Base-by-base conservation (phyloP, 2,113 vertebrate species). In the Osmerus eperlanus region DNA sequence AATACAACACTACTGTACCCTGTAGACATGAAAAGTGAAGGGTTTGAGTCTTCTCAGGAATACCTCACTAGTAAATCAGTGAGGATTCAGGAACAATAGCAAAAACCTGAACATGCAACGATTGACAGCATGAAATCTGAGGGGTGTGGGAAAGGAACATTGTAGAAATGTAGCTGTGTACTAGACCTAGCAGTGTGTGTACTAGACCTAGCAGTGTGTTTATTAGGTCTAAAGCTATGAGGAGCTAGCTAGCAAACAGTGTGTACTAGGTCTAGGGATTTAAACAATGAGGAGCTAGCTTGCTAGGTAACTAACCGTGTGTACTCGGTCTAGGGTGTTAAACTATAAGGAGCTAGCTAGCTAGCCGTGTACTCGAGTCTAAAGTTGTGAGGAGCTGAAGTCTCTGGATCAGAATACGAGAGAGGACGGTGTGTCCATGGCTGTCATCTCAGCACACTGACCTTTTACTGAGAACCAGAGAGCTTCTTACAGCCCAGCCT, bases 371-470 rank as follows among this genome's bases (percentile, higher is more conserved):
- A 36, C 32, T 36, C 5, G 4, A 36, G 32, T 36, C 4, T 36
- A 7, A 36, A 36, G 32, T 7, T 36, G 32, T 36, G 32, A 36
- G 4, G 32, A 36, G 32, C 1, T 7, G 7, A 7, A 1, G 7
- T 36, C 4, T 36, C 6, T 36, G 5, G 32, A 7, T 36, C 32
- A 36, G 32, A 3, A 36, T 36, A 36, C 0, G 5, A 5, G 3
- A 36, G 32, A 15, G 9, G 32, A n/a, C 51, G 36, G 3, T 19
- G 13, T 15, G 3, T 66, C 63, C 62, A 78, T 28, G 15, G 52
- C 69, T 84, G 85, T 75, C 60, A 85, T 80, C 68, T 83, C 78
- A 86, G 82, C 81, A 78, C 12, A 8, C 63, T 87, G 84, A 85
- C 81, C 80, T 89, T 89, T 87, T 76, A 14, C 21, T 41, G 65